phyloP scores from a whole-genome alignment of 2,888 invertebrate species.

The Spicauda simplicius region DNA sequence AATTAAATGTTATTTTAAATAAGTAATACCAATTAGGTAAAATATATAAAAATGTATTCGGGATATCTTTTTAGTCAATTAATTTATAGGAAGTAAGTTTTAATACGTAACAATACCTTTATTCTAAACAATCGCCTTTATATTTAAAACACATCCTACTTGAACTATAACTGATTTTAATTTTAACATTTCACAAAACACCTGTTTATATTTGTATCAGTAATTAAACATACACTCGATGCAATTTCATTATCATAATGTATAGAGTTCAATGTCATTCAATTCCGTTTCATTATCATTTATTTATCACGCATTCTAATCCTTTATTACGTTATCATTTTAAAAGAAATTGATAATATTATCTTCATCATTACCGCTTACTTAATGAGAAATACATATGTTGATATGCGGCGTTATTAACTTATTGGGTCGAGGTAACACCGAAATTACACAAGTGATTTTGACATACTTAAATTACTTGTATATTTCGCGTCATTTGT shows the following conservation, averaged over 20 bases:
- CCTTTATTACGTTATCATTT: background rate
- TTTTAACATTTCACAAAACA: no score
- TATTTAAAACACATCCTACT: no score
- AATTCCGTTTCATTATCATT: slow-evolving; percentile 11
- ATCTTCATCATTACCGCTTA: background rate
- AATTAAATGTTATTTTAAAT: no score
- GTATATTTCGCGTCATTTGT: background rate
- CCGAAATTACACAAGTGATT: background rate
- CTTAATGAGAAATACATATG: background rate
- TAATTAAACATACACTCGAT: background rate
- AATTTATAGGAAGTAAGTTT: no score
- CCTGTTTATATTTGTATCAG: background rate
- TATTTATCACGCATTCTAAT: slow-evolving; percentile 1
- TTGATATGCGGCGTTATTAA: background rate
- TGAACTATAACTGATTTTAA: no score
- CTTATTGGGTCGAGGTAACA: background rate
- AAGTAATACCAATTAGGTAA: no score
- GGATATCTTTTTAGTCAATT: no score
- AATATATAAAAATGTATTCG: no score
- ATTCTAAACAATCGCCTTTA: no score
- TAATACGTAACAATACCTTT: no score
- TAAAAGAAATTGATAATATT: slow-evolving; percentile 4
- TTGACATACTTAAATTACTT: background rate
- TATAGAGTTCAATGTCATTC: background rate
- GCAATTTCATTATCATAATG: background rate